Base-by-base conservation (phyloP, 2,797 vertebrate genomes). In the Propithecus perrieri region DNA sequence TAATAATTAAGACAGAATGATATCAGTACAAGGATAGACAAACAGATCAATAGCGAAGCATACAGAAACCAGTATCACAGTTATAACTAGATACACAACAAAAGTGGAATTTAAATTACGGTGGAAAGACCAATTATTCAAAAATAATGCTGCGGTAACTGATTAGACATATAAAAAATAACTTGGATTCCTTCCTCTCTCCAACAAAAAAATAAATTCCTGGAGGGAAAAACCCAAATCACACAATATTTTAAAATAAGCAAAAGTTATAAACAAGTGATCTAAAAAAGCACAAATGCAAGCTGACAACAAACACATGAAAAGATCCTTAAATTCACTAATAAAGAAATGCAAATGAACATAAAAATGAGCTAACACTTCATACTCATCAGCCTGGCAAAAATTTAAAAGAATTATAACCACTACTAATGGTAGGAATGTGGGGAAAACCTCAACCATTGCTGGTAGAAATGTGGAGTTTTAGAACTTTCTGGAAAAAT, bases 1-100 rank as follows among this genome's bases (percentile, higher is more conserved):
- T n/a, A 75, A 75, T 90, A 93, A 93, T 89, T 87, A 63, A 94
- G 61, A 92, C 41, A 92, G 59, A 85, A 85, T 80, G 15, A 7
- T 46, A 95, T 50, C 43, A 92, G 48, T 74, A 86, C 20, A 90
- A 57, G 38, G 30, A 46, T 1, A 86, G 38, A 86, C 46, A 92
- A 89, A 53, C 4, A 95, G 72, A 83, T 79, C 81, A 81, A 81
- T 28, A 67, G 26, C 50, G 81, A 96, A 53, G 78, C 14, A 83
- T 9, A n/a, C 0, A 89, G 35, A 91, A 22, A 7, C 18, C 4
- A 91, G 35, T 26, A 35, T 22, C 17, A n/a, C 2, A 2, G 46
- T 26, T 85, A 59, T 59, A 94, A 87, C 65, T 22, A 91, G 22
- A 63, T 41, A 83, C 1, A 65, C 24, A 96, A 71, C 4, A 38